Conservation (phyloP, 2,888 invertebrate species). For the Zele albiditarsus region DNA sequence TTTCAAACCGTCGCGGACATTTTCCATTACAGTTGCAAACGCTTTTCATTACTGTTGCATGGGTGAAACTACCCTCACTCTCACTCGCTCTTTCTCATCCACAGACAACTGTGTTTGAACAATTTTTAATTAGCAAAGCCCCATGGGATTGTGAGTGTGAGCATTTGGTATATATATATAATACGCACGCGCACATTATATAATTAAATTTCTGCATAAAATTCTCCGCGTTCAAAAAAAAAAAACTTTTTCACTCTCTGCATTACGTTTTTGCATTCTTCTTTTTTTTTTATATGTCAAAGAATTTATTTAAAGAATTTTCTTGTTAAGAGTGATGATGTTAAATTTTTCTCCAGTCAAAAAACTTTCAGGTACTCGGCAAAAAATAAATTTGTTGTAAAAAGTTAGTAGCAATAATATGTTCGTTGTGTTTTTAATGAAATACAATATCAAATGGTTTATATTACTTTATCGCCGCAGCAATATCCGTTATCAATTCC, state of each 20-base stretch:
- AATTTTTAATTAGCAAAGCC: constrained; percentile 46
- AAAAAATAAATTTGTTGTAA: too few relatives aligned
- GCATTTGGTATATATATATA: neutral
- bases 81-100: neutral
- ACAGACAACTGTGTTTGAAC: constrained; percentile 44
- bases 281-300: neutral
- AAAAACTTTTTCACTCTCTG: neutral
- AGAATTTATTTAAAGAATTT: neutral
- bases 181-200: constrained; percentile 8
- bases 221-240: neutral
- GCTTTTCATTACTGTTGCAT: constrained; percentile 43
- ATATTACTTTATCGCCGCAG: too few relatives aligned
- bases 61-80: constrained; percentile 12
- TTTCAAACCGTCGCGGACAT: constrained; percentile 37
- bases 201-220: constrained; percentile 41
- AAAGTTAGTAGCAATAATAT: too few relatives aligned
- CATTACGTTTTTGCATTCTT: neutral
- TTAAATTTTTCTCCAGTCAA: neutral
- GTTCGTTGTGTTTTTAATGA: too few relatives aligned
- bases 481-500: too few relatives aligned
- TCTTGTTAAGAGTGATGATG: neutral
- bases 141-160: constrained; percentile 23
- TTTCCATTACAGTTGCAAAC: constrained; percentile 45
- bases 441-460: too few relatives aligned
- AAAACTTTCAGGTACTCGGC: constrained; percentile 11